A percentile compares a stretch with the other conserved stretches of the same genome.
Evolutionary conservation across 1,140 invertebrate species (phyloP).

Genomic region (Brachionus manjavacas): DNA sequence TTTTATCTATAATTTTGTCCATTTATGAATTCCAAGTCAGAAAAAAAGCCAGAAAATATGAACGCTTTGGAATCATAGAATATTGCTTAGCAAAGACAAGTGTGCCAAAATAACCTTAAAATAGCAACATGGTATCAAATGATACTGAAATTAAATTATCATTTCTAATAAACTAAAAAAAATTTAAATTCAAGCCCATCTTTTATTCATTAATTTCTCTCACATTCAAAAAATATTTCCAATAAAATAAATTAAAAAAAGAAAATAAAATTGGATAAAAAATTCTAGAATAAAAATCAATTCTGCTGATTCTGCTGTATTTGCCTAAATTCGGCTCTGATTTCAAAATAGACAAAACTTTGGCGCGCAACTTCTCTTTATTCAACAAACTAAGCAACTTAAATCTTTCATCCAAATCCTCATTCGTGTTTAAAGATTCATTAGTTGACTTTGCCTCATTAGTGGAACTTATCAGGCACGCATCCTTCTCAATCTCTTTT

Average conservation of each 20-base stretch:
- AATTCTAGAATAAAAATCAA: slow-evolving; percentile 60
- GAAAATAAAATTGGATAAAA: slow-evolving; percentile 60
- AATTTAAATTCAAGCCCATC: too few species aligned
- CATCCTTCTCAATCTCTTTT: neutral
- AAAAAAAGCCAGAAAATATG: too few species aligned
- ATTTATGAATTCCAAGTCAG: too few species aligned
- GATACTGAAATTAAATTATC: too few species aligned
- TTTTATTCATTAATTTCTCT: neutral
- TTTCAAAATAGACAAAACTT: slow-evolving; percentile 44
- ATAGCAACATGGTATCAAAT: too few species aligned
- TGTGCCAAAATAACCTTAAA: too few species aligned
- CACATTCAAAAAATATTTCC: slow-evolving; percentile 55
- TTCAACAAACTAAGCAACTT: slow-evolving; percentile 44
- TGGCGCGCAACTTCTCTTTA: slow-evolving; percentile 43
- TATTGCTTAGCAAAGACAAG: too few species aligned
- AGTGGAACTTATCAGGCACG: neutral
- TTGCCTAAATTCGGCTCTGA: slow-evolving; percentile 48
- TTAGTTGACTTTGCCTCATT: neutral
- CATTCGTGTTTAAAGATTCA: slow-evolving; percentile 20
- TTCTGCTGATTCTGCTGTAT: slow-evolving; percentile 51
- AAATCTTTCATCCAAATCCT: slow-evolving; percentile 43
- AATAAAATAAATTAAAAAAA: slow-evolving; percentile 60
- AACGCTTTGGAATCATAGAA: too few species aligned
- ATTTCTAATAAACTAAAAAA: too few species aligned
- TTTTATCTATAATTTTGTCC: too few species aligned